These are phyloP conservation scores for Acleris sparsana DNA, from an alignment of 2,888 invertebrate species.

Conservation along the genomic window DNA sequence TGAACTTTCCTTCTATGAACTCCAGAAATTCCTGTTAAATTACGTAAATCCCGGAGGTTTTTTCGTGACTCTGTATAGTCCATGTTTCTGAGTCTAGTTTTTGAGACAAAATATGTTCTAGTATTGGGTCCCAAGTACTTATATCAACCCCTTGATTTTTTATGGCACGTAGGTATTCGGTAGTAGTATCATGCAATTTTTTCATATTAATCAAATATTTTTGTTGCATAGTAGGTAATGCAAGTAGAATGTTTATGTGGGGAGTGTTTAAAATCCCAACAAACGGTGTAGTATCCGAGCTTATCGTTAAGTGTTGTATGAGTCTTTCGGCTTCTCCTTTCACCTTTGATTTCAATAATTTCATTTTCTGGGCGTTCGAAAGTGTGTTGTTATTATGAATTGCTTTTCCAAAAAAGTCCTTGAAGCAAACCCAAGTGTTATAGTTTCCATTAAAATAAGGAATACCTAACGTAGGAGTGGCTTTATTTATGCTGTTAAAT, in stretches of 20 bases:
- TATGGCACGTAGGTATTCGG: slow-evolving; percentile 41
- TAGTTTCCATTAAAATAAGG: background rate
- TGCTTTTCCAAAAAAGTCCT: background rate
- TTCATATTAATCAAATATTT: slow-evolving; percentile 36
- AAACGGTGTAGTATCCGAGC: slow-evolving; percentile 34
- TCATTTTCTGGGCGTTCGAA: slow-evolving; percentile 1
- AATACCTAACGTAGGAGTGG: background rate
- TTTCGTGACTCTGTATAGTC: slow-evolving; percentile 38
- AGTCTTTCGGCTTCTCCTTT: slow-evolving; percentile 35
- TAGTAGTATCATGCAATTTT: slow-evolving; percentile 36
- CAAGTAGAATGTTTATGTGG: slow-evolving; percentile 38
- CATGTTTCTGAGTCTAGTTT: slow-evolving; percentile 39
- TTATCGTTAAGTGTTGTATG: slow-evolving; percentile 36
- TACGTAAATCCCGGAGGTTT: slow-evolving; percentile 37
- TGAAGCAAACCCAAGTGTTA: background rate
- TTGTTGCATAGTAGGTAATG: slow-evolving; percentile 36
- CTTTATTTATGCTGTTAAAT: slow-evolving; percentile 6
- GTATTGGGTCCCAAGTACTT: slow-evolving; percentile 39
- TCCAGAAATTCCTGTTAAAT: slow-evolving; percentile 35
- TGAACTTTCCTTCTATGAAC: slow-evolving; percentile 41
- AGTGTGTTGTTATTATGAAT: background rate
- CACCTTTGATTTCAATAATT: slow-evolving; percentile 5
- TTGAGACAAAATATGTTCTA: slow-evolving; percentile 37
- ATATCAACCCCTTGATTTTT: slow-evolving; percentile 39
- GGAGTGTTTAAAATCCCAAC: slow-evolving; percentile 39